Evolutionary conservation across 2,113 vertebrate genomes (phyloP).

Genomic region (Mesocricetus auratus): DNA sequence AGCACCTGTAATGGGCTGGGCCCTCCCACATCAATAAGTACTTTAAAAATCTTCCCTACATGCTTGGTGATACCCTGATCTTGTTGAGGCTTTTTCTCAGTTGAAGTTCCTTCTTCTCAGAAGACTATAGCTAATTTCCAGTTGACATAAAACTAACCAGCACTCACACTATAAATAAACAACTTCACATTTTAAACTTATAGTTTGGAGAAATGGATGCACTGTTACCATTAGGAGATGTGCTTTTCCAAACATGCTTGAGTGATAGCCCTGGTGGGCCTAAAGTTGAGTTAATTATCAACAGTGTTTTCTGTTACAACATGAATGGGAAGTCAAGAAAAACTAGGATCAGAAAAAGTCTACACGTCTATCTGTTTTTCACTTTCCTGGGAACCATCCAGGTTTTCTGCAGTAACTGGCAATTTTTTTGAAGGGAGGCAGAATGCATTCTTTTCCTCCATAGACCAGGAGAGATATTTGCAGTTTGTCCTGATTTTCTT

Average conservation of each 20-base stretch:
- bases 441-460: neutral
- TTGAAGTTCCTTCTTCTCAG: neutral
- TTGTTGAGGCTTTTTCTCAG: neutral
- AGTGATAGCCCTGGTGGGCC: neutral
- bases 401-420: neutral
- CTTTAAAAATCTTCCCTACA: no score
- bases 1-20: neutral
- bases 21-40: neutral
- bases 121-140: neutral
- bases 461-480: neutral
- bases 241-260: neutral
- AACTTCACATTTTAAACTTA: neutral
- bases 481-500: neutral
- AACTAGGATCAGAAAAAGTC: neutral
- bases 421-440: neutral
- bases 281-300: neutral
- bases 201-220: neutral
- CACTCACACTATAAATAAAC: neutral
- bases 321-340: conserved; percentile 37
- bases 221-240: neutral
- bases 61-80: neutral
- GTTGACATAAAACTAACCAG: neutral
- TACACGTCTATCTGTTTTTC: neutral
- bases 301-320: neutral
- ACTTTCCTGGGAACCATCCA: neutral